Base-by-base conservation (phyloP, 2,797 vertebrate genomes). In the Sebastolobus alascanus region DNA sequence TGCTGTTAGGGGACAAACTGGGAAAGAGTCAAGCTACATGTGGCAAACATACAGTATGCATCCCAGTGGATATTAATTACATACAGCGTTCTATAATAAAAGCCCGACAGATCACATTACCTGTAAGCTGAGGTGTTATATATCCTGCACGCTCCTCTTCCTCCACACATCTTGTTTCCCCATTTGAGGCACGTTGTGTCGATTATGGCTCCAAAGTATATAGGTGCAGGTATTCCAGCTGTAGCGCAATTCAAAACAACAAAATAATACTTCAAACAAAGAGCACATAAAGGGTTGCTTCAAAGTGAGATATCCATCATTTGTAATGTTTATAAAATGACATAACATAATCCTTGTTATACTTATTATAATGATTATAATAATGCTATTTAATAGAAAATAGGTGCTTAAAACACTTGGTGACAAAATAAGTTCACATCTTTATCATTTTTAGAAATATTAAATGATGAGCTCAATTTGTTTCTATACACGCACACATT, bases 181-280 rank as follows among this genome's bases (percentile, higher is more conserved):
- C 98, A 99, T 88, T 97, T 98, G 82, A 99, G 90, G 87, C 98
- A 99, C 2, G 97, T 95, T 76, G 89, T 90, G 56, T 99, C 98
- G 55, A 99, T 97, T 77, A 98, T 83, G 60, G 96, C 96, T 61
- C 98, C 98, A 82, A 97, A 99, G 87, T 98, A 99, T 86, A 99
- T 97, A 1, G 98, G 98, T 8, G 97, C 96, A 38, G 97, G 97
- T 68, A 99, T 97, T 85, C 98, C 98, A 89, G 97, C 98, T 99
- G 92, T 22, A 75, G 84, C 5, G 38, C 9, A 65, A 54, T 33
- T 68, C 27, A 73, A 80, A 82, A 69, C 7, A 71, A 70, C 8
- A 20, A 20, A 50, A 50, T 50, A 50, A 50, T 77, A 86, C 9
- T 67, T 84, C 9, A 75, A 40, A 66, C 8, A 55, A 77, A 70